Base-by-base conservation (phyloP, 2,888 invertebrate genomes). In the Acrobasis consociella region DNA sequence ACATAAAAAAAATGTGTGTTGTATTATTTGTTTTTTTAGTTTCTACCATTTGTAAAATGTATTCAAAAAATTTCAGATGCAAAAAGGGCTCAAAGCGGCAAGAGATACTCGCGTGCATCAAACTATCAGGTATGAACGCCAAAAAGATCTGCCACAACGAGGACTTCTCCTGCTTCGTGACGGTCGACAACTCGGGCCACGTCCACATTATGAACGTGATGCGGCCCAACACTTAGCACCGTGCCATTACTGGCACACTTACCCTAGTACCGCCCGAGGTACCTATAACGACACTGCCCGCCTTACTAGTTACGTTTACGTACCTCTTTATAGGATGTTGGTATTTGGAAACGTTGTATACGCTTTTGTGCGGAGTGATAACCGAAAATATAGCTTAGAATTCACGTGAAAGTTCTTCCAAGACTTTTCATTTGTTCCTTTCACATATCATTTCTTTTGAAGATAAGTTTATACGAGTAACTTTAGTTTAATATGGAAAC, bases 181-280 rank as follows among this genome's bases (percentile, higher is more conserved):
- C 94, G 0, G 93, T 95, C 9, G 94, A 95, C 81, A 90, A 93
- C 70, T 90, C 93, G 11, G 95, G 95, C 1, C 93, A 93, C 64
- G 83, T 94, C 15, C 94, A 95, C 73, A 91, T 94, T 53, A 93
- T 94, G 92, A 93, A 94, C 69, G 82, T 93, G 11, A 82, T 91
- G 79, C 73, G 71, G 31, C 60, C 75, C 3, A 68, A 73, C 22
- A 77, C 82, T 72, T 85, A 86, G 77, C 81, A 75, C 60, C 64
- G 64, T 65, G 69, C 70, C 63, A 52, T 61, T 62, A 64, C 67
- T 17, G n/a, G 16, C 8, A 9, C 16, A 50, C 16, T 10, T 1
- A 9, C 46, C 15, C 11, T 5, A 5, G 15, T 16, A 60, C 38
- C 50, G 15, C 10, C 22, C 17, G 22, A 9, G 49, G 15, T 42